Evolutionary conservation across 2,888 invertebrate genomes (phyloP), one percentile per base, ranked within the genome.

Genomic region (Steinernema scapterisci): DNA sequence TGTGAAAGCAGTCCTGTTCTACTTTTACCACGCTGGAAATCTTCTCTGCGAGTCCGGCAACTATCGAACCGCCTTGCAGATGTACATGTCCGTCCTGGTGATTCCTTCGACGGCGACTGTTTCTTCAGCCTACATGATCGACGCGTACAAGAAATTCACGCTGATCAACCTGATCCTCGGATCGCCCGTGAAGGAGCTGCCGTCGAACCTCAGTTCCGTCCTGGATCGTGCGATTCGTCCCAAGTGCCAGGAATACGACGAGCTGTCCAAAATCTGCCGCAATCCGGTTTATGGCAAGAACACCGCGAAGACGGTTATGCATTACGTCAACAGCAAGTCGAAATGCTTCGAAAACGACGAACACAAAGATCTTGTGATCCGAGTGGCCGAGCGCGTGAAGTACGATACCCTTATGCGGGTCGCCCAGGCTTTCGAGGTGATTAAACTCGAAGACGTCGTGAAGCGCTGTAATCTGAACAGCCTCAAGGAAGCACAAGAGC

Each of bases 111-210:
- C 63, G 7, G 13, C 63, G 31, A 5, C 9, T 6, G 38, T 38
- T 9, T 38, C 38, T 3, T 63, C 63, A 11, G 7, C 27, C 19
- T 63, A 31, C 5, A 16, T 63, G 5, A 13, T 31, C 16, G 63
- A 63, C 9, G 31, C 63, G 31, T 63, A 63, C 63, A 63, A 63
- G 31, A 63, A 63, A n/a, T 63, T 63, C 19, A 27, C 27, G 7
- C 63, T 63, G 5, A 63, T 63, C 63, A 63, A 63, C n/a, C 38
- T 63, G 27, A 63, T 63, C 19, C 63, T 63, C 63, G 63, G 63
- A 16, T 63, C 63, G 31, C 63, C 63, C 3, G 63, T 63, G 27
- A 63, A 63, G 31, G 63, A 63, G 63, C 63, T 63, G 1, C 63
- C 63, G 11, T 63, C 63, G 31, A 63, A 63, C 19, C 23, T 63